These are phyloP conservation scores for Sapayoa aenigma DNA, from an alignment of 2,113 vertebrate species.

Conservation along the genomic window DNA sequence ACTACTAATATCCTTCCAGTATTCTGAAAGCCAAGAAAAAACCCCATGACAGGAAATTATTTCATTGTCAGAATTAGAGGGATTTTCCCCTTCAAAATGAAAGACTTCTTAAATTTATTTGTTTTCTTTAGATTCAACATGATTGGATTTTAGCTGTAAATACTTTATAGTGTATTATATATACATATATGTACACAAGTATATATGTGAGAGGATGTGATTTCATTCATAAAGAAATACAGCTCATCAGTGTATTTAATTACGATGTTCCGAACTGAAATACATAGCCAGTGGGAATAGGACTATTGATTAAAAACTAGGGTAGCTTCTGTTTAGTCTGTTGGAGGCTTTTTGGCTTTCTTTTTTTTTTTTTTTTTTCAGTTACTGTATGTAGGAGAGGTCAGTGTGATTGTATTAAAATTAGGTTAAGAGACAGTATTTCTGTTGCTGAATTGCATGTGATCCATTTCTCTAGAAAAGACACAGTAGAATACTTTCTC, in stretches of 20 bases:
- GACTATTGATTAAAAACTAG: constrained; percentile 67
- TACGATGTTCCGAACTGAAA: constrained; percentile 55
- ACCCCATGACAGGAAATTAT: neutral
- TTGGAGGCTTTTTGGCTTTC: neutral
- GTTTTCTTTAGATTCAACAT: neutral
- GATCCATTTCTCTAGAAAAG: constrained; percentile 4
- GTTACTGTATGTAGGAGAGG: constrained; percentile 16
- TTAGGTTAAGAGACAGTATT: constrained; percentile 37
- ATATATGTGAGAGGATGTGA: neutral
- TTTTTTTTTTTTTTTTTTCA: neutral
- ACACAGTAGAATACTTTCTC: neutral
- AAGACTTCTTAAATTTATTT: neutral
- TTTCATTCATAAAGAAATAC: constrained; percentile 51
- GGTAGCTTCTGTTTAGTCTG: constrained; percentile 41
- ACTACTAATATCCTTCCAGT: neutral
- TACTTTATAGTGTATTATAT: neutral
- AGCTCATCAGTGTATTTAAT: constrained; percentile 51
- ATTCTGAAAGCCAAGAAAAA: neutral
- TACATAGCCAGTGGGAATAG: constrained; percentile 45
- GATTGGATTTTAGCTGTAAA: neutral
- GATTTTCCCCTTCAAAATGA: neutral
- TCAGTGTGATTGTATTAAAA: constrained; percentile 35
- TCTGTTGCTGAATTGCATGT: neutral
- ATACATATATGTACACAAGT: neutral
- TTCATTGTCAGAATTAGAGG: neutral